These are phyloP conservation scores for Zingel zingel DNA, from an alignment of 2,113 vertebrate genomes.

Conservation along the genomic window DNA sequence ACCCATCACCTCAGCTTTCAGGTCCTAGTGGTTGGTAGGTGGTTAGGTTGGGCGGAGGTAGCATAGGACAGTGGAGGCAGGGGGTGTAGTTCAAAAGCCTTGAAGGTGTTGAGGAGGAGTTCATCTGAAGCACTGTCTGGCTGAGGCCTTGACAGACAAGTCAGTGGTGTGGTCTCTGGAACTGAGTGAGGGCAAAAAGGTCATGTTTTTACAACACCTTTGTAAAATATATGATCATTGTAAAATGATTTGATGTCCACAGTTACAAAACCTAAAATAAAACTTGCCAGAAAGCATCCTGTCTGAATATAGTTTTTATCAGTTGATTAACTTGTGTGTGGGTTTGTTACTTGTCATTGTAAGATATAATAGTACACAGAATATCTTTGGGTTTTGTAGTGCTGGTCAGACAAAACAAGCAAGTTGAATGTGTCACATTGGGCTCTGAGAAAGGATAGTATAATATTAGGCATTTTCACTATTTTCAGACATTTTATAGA, in stretches of 20 bases:
- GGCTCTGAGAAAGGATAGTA: background rate
- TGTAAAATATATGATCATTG: background rate
- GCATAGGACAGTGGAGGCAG: background rate
- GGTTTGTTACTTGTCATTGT: background rate
- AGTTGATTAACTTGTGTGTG: background rate
- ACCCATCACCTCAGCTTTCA: slow-evolving; percentile 7
- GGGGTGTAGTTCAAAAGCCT: background rate
- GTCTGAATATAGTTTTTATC: background rate
- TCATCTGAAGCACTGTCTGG: background rate
- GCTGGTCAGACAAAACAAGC: background rate
- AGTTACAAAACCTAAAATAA: background rate
- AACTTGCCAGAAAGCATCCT: background rate
- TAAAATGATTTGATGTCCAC: background rate
- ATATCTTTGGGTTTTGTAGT: background rate
- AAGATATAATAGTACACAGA: background rate
- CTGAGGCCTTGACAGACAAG: background rate
- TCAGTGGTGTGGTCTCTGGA: background rate
- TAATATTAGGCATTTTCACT: too few relatives aligned
- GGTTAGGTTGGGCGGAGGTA: background rate
- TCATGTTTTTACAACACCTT: background rate
- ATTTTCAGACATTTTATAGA: background rate
- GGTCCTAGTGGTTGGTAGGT: background rate
- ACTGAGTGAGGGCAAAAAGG: background rate
- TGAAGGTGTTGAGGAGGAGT: slow-evolving; percentile 12
- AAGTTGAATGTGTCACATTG: background rate